Evolutionary conservation across 2,113 vertebrate species (phyloP).

Genomic region (Corythoichthys intestinalis): DNA sequence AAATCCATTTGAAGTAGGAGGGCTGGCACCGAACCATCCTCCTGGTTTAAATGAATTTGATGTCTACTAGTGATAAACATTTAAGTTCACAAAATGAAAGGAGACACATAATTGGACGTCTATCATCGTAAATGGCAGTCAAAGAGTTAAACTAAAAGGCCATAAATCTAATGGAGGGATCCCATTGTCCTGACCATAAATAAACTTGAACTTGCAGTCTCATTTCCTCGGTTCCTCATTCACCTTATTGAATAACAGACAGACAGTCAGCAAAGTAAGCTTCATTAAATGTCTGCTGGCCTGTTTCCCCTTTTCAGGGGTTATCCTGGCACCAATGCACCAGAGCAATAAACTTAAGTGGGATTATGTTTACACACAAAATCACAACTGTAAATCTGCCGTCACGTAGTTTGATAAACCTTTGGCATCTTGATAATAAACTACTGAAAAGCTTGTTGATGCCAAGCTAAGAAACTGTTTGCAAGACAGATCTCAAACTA

Average conservation of each 20-base stretch:
- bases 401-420: neutral
- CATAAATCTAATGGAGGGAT: neutral
- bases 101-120: no score
- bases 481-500: neutral
- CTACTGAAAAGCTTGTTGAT: neutral
- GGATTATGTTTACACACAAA: neutral
- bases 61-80: no score
- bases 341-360: conserved; percentile 32
- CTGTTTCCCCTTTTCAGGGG: conserved; percentile 43
- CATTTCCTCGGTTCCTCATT: conserved; percentile 24
- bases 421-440: neutral
- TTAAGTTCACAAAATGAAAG: no score
- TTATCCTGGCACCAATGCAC: conserved; percentile 40
- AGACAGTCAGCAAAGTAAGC: conserved; percentile 51
- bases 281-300: conserved; percentile 58
- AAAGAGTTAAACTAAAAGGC: neutral
- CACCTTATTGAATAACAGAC: conserved; percentile 50
- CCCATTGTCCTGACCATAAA: neutral
- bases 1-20: no score
- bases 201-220: conserved; percentile 19
- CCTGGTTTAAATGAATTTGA: no score
- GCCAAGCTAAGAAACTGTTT: neutral
- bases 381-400: neutral
- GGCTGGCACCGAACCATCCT: no score
- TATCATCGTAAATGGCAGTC: no score